These are phyloP conservation scores for Rhyzopertha dominica DNA, from an alignment of 1,140 invertebrate species.

Conservation along the genomic window DNA sequence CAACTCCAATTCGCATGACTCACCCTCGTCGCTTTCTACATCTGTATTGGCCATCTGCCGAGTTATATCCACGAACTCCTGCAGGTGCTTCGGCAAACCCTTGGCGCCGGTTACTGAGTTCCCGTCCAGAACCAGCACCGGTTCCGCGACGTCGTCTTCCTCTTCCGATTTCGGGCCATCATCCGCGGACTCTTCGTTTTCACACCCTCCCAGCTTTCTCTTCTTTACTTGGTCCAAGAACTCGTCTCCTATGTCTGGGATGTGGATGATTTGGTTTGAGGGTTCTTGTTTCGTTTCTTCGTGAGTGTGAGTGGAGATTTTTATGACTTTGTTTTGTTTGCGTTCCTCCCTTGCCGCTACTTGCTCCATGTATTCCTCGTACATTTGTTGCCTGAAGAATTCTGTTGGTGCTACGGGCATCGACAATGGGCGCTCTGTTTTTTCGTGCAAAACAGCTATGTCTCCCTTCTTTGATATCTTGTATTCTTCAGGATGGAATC, in stretches of 20 bases:
- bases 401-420: conserved; percentile 52
- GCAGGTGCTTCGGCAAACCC: conserved; percentile 66
- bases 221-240: conserved; percentile 65
- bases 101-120: conserved; percentile 55
- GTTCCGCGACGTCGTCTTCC: conserved; percentile 41
- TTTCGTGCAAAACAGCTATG: conserved; percentile 26
- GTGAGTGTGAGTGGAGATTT: conserved; percentile 50
- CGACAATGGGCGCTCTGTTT: conserved; percentile 21
- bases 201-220: conserved; percentile 30
- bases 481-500: conserved; percentile 35
- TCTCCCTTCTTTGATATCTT: conserved; percentile 39
- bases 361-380: conserved; percentile 73
- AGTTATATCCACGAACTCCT: conserved; percentile 64
- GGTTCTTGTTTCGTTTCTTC: conserved; percentile 21
- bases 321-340: conserved; percentile 71
- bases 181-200: conserved; percentile 51
- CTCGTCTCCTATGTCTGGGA: conserved; percentile 61
- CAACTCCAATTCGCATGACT: conserved; percentile 44
- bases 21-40: conserved; percentile 51
- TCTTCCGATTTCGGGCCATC: conserved; percentile 34
- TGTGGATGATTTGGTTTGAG: conserved; percentile 44
- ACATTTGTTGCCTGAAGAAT: conserved; percentile 70
- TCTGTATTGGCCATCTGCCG: conserved; percentile 41
- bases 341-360: conserved; percentile 72
- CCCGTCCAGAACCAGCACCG: conserved; percentile 57